A percentile compares a stretch with the other conserved stretches of the same genome.
These are phyloP conservation scores for Oppia nitens DNA, from an alignment of 1,140 invertebrate species.

Conservation along the genomic window DNA sequence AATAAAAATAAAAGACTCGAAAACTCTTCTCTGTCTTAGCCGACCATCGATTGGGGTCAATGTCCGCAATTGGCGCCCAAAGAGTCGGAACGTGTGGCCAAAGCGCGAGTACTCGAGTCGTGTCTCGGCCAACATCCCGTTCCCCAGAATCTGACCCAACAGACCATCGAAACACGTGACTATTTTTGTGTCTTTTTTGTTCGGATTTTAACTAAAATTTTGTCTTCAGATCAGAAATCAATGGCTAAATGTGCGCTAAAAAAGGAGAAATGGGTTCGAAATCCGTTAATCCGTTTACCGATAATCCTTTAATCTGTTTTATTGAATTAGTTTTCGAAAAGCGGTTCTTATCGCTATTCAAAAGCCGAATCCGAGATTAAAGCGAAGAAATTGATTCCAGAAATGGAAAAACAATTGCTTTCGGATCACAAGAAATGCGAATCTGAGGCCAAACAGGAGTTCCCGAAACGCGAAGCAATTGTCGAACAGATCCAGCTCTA, in stretches of 20 bases:
- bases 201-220: background rate
- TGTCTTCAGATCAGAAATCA: background rate
- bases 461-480: background rate
- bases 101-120: conserved; percentile 2
- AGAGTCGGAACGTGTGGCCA: background rate
- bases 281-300: background rate
- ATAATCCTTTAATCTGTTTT: background rate
- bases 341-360: conserved; percentile 21
- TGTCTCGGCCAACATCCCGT: conserved; percentile 8
- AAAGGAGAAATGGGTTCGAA: conserved; percentile 14
- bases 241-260: conserved; percentile 15
- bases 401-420: conserved; percentile 13
- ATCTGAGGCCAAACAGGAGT: conserved; percentile 1
- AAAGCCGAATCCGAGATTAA: conserved; percentile 21
- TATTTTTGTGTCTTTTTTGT: background rate
- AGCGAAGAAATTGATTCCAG: conserved; percentile 18
- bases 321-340: conserved; percentile 18
- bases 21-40: background rate
- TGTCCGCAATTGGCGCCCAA: conserved; percentile 15
- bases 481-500: conserved; percentile 23
- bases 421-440: conserved; percentile 2
- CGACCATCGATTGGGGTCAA: conserved; percentile 10
- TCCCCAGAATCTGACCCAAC: conserved; percentile 4
- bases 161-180: conserved; percentile 6
- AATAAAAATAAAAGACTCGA: background rate